Base-by-base conservation (phyloP, 2,113 vertebrate species). In the Bettongia penicillata region DNA sequence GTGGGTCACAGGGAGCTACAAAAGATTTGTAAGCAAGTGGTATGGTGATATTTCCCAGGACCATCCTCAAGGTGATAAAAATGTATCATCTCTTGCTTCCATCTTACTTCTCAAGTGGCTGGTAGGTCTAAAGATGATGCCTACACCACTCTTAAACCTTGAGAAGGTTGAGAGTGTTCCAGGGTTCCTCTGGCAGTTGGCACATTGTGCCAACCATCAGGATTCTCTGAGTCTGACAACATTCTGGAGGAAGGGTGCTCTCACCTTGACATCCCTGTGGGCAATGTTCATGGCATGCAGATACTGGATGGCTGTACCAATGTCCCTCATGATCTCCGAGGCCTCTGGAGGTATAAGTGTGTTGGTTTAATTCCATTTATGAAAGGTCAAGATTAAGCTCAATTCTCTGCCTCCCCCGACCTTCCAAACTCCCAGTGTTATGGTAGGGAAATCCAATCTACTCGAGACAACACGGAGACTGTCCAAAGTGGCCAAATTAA, bases 241-340 rank as follows among this genome's bases (percentile, higher is more conserved):
- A 53, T 14, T 28, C 91, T 43, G 51, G 16, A 93, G 26, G 92
- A 91, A 5, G 48, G 48, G 49, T 2, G 68, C n/a, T 37, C 96
- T 98, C 97, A 99, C 99, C 99, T 99, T 99, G 97, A 99, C 99
- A 1, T 99, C 99, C 97, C 99, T 99, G 98, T 99, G 99, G 1
- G 99, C 99, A 0, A 99, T 99, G 98, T 99, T 99, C 96, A 99
- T 99, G 90, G 98, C 98, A 97, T 99, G 99, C 93, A 99, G 99
- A 91, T 99, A 99, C 89, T 99, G 99, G 91, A 99, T 99, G 97
- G 99, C 99, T 9, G 99, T 99, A 89, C 99, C 99, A 1, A 99
- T 99, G 97, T 99, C 99, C 91, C 98, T 98, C 99, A 99, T 99
- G 95, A 99, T 99, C 98, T 99, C 99, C 51, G 99, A 99, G 8